Evolutionary conservation across 2,888 invertebrate genomes (phyloP), one percentile per base, ranked within the genome.

Genomic region (Hesperia comma): DNA sequence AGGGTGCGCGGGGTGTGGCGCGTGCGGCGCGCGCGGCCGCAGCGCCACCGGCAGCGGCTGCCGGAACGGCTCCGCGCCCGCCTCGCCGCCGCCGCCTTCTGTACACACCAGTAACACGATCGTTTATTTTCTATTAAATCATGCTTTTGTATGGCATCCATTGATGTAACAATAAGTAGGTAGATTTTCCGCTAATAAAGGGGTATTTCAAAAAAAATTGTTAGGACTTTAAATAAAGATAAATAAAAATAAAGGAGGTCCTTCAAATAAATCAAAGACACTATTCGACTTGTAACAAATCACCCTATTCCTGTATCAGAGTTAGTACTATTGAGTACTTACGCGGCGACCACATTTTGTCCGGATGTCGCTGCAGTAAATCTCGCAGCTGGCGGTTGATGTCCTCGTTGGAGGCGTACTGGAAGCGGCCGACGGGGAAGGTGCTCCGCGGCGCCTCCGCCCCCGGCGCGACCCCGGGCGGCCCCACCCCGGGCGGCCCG

Each of bases 361-460:
- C 94, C 69, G 96, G 96, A 77, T 96, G 96, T 60, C 96, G 92
- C 81, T 97, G 97, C 64, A 98, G 90, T 71, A 98, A 86, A 81
- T 97, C 97, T 33, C 97, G 90, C 54, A 98, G 90, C 79, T 98
- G 98, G 5, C 96, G 93, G 78, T 96, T 96, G 79, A 95, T 87
- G 74, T 90, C 88, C 63, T 89, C 89, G 69, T 81, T 85, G 75
- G 81, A 85, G 77, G 93, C 93, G 72, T 94, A 89, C 41, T 86
- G 93, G 79, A 92, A 90, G 69, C 92, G 82, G 58, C 88, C 93
- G 72, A 83, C 90, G 67, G 80, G 93, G 87, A 85, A 94, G 71
- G 87, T 76, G 67, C 85, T 83, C 64, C 88, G 80, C 46, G 88
- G 89, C 46, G 88, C 87, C 76, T 91, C 84, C 64, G 85, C 77